Evolutionary conservation across 2,113 vertebrate genomes (phyloP), one percentile per base, ranked within the genome.

Genomic region (Tapirus terrestris): DNA sequence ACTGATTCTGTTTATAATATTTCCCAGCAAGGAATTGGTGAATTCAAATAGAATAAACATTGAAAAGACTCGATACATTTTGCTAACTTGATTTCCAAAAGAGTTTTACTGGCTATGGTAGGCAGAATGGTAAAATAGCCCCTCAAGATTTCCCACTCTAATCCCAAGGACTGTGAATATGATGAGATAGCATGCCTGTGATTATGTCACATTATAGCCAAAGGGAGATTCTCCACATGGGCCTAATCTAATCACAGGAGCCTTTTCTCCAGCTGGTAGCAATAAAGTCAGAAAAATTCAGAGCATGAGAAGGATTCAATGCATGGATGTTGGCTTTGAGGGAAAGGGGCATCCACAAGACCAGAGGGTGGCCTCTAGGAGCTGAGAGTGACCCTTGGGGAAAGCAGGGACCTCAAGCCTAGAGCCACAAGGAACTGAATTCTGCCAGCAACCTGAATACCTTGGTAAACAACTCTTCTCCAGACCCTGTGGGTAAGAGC

Each of bases 1-100:
- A 36, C 23, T 89, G 21, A 56, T 87, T 89, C 36, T 94, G 45
- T 53, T 89, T 89, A 58, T 91, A 51, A 29, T 43, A 89, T 89
- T 96, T 90, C 63, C 53, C 27, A 82, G 3, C 12, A 20, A 67
- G 53, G 23, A 97, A 91, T 31, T 85, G 45, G 83, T 77, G 48
- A 93, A 91, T 94, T 89, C 72, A 82, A 67, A 81, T 27, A 83
- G 73, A 93, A 91, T 33, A 68, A 86, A 86, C 45, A 91, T 63
- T 81, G 60, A 73, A 83, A 92, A 90, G 45, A 94, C 53, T 65
- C 36, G 53, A 21, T 12, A 43, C 16, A 27, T 89, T 94, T 95
- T 96, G 20, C 31, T 77, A 87, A 82, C 68, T 53, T 51, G 60
- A 93, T 79, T 93, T 61, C 65, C 61, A 81, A 58, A 96, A 65